Conservation (phyloP, 2,113 vertebrate species). For the Cercocebus atys region DNA sequence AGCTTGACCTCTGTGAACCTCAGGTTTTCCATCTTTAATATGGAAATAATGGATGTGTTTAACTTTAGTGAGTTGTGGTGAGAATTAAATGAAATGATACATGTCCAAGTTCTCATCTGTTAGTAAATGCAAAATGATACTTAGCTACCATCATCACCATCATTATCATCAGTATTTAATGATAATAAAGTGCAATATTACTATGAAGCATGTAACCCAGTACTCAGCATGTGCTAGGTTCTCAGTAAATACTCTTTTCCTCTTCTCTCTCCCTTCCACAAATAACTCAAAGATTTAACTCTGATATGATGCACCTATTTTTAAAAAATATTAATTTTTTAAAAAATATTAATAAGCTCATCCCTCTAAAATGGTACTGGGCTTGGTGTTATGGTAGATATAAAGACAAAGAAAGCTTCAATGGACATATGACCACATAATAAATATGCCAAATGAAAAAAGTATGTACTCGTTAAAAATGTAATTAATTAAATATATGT, state of each 20-base stretch:
- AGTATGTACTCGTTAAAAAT: neutral
- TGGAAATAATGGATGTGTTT: neutral
- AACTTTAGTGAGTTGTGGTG: neutral
- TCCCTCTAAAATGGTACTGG: neutral
- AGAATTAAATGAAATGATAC: neutral
- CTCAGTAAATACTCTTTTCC: neutral
- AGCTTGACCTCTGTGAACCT: neutral
- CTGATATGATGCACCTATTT: neutral
- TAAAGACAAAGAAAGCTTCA: neutral
- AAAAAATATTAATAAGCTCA: neutral
- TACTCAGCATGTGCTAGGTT: neutral
- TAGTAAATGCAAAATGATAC: neutral
- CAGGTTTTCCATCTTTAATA: neutral
- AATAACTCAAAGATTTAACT: neutral
- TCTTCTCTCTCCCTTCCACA: neutral
- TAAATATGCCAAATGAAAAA: neutral
- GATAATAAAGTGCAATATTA: neutral
- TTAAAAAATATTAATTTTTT: neutral
- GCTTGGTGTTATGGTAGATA: neutral
- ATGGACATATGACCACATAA: neutral
- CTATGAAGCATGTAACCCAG: neutral
- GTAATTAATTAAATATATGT: neutral
- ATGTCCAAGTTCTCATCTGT: neutral
- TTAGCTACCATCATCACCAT: neutral
- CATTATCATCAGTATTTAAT: neutral